Evolutionary conservation across 2,113 vertebrate genomes (phyloP).

Genomic region (Narcine bancroftii): DNA sequence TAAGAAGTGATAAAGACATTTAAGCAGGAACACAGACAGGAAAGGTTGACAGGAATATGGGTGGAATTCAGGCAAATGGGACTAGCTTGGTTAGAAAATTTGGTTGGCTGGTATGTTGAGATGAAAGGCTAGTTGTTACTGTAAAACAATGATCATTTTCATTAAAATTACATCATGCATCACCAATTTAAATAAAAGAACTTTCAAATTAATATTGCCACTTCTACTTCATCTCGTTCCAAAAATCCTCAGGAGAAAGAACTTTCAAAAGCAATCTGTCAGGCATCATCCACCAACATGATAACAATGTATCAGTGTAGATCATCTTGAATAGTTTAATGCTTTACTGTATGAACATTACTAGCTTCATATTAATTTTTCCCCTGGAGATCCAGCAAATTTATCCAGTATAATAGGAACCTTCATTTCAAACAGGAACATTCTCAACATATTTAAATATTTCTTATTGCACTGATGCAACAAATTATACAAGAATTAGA

Average conservation of each 20-base stretch:
- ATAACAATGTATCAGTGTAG: not conserved
- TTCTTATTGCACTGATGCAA: not conserved
- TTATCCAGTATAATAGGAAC: not conserved
- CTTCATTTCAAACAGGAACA: not conserved
- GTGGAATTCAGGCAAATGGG: no score
- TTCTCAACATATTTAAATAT: not conserved
- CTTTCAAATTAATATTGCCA: not conserved
- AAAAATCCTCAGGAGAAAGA: not conserved
- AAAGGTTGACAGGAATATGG: no score
- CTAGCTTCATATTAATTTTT: no score
- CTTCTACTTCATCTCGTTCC: not conserved
- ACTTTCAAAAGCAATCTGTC: not conserved
- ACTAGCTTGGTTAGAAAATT: no score
- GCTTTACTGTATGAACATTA: not conserved
- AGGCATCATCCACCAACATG: not conserved
- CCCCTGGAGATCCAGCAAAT: not conserved
- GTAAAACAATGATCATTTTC: no score
- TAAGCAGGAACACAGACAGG: no score
- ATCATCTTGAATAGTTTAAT: not conserved
- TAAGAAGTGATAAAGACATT: no score
- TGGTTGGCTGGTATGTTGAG: no score
- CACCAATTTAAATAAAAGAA: no score
- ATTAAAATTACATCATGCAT: no score
- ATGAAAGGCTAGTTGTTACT: no score
- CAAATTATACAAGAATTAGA: not conserved